A percentile compares a stretch with the other conserved stretches of the same genome.
Conservation (phyloP, 2,888 invertebrate genomes). For the Agonopterix heracliana region DNA sequence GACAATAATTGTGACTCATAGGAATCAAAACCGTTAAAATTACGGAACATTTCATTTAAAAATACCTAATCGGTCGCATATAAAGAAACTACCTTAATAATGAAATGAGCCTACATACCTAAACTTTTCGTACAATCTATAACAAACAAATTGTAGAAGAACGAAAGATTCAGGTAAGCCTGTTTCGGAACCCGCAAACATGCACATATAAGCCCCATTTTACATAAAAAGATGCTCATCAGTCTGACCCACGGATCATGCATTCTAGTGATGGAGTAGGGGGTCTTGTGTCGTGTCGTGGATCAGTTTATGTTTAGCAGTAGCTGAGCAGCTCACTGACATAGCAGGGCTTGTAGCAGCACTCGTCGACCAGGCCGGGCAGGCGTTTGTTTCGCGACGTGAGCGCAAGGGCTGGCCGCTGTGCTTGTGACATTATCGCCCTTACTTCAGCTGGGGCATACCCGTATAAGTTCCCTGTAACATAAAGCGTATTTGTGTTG, state of each 20-base stretch:
- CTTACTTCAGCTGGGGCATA: neutral
- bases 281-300: conserved; percentile 1
- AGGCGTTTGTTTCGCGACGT: conserved; percentile 3
- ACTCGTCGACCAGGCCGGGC: conserved; percentile 16
- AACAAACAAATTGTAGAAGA: too few relatives aligned
- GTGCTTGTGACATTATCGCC: neutral
- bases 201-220: too few relatives aligned
- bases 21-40: too few relatives aligned
- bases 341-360: conserved; percentile 20
- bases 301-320: conserved; percentile 13
- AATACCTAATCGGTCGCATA: too few relatives aligned
- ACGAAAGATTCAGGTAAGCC: too few relatives aligned
- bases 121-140: too few relatives aligned
- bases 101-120: too few relatives aligned
- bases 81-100: too few relatives aligned
- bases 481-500: neutral
- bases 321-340: conserved; percentile 18
- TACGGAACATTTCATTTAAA: too few relatives aligned
- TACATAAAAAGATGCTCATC: too few relatives aligned
- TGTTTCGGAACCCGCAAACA: too few relatives aligned
- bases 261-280: neutral
- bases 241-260: neutral
- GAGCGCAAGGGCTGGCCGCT: neutral
- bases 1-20: too few relatives aligned
- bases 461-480: neutral